A percentile compares a stretch with the other conserved stretches of the same genome.
phyloP scores from a whole-genome alignment of 2,113 vertebrate species.

The Nothocercus nigrocapillus region DNA sequence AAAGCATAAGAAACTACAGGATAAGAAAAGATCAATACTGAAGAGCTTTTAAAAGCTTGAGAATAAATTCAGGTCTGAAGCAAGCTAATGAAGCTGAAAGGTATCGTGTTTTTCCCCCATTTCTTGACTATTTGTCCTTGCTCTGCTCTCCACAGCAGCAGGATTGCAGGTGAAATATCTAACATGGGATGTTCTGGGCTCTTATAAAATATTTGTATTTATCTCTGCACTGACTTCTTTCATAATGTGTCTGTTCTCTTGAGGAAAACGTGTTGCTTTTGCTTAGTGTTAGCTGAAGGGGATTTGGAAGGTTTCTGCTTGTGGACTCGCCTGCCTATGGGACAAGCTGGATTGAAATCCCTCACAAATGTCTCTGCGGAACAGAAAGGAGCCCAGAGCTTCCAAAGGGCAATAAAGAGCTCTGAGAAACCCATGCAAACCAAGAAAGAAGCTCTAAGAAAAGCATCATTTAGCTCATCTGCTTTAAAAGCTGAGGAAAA shows the following conservation, averaged over 20 bases:
- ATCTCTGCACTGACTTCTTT: neutral
- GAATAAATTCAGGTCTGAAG: neutral
- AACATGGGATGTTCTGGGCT: neutral
- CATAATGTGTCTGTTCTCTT: neutral
- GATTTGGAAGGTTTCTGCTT: neutral
- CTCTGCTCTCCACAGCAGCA: neutral
- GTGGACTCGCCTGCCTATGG: neutral
- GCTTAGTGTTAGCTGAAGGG: neutral
- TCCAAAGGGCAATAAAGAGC: neutral
- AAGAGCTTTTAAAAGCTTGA: neutral
- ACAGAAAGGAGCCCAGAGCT: neutral
- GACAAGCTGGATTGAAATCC: neutral
- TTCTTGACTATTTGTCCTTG: neutral
- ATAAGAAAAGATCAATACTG: neutral
- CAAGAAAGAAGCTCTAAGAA: neutral
- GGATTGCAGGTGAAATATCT: neutral
- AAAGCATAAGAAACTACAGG: neutral
- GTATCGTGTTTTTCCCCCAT: neutral
- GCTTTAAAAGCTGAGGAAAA: conserved; percentile 2
- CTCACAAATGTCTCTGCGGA: neutral
- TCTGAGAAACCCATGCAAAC: neutral
- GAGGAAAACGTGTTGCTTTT: neutral
- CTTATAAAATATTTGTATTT: neutral
- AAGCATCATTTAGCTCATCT: neutral
- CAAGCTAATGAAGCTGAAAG: neutral